These are phyloP conservation scores for Xestia xanthographa DNA, from an alignment of 2,888 invertebrate genomes.

Conservation along the genomic window DNA sequence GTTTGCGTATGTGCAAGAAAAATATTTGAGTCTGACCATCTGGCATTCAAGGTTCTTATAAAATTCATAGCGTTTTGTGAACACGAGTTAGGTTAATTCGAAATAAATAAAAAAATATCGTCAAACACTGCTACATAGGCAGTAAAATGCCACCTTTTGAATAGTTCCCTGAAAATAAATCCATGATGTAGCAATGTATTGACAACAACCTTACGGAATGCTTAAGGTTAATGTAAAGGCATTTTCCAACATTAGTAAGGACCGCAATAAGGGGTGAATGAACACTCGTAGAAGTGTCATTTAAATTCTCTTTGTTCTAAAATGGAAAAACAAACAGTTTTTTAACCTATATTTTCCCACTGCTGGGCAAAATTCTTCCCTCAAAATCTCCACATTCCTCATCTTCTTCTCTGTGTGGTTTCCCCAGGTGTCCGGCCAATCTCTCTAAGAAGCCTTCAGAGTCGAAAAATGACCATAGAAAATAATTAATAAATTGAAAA, in stretches of 20 bases:
- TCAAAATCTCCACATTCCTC: too few species aligned
- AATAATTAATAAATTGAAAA: background rate
- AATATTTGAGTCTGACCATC: constrained; percentile 16
- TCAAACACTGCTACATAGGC: background rate
- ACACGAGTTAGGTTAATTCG: too few species aligned
- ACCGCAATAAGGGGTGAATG: background rate
- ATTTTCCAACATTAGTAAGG: background rate
- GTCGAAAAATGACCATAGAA: background rate
- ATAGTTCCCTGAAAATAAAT: background rate
- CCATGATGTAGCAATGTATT: background rate
- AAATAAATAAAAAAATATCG: background rate
- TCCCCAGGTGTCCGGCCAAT: too few species aligned
- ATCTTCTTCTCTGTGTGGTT: too few species aligned
- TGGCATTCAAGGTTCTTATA: constrained; percentile 13
- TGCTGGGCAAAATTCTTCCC: background rate
- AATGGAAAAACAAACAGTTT: background rate
- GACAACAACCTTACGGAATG: background rate
- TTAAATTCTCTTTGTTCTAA: background rate
- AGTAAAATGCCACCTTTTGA: background rate
- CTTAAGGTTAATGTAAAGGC: background rate
- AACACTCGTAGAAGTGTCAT: background rate
- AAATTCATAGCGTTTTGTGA: background rate
- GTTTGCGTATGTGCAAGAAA: background rate
- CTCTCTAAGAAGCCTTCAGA: background rate
- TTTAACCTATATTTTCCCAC: background rate